phyloP scores from a whole-genome alignment of 2,797 vertebrate genomes.

The Paramormyrops hopkinsi region DNA sequence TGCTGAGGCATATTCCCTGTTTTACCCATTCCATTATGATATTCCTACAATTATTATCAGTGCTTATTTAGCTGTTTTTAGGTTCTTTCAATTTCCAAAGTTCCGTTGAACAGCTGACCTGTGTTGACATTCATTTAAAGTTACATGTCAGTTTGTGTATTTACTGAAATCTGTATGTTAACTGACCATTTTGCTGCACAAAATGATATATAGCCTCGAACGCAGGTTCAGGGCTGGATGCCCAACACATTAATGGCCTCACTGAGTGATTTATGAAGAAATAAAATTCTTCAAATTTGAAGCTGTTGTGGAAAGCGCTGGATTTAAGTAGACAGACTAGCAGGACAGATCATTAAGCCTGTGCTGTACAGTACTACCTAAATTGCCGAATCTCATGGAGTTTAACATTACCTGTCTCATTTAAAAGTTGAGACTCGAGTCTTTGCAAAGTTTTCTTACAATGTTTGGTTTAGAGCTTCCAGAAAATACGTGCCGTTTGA shows the following conservation, averaged over 20 bases:
- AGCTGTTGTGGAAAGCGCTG: neutral
- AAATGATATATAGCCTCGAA: neutral
- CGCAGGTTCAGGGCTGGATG: neutral
- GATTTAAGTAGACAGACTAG: neutral
- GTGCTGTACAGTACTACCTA: neutral
- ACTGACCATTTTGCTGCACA: neutral
- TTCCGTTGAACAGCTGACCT: neutral
- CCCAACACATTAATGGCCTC: neutral
- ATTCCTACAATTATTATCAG: neutral
- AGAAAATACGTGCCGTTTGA: neutral
- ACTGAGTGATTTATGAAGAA: neutral
- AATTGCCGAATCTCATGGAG: neutral
- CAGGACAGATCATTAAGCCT: neutral
- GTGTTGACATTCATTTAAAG: neutral
- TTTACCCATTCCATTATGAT: neutral
- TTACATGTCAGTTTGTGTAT: neutral
- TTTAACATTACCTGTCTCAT: neutral
- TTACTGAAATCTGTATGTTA: neutral
- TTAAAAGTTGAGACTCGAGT: neutral
- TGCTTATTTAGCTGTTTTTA: neutral
- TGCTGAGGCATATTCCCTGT: neutral
- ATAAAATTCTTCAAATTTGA: neutral
- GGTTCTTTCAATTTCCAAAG: neutral
- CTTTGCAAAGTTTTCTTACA: neutral
- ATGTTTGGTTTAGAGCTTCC: neutral